Conservation (phyloP, 2,797 vertebrate species). For the Bucorvus abyssinicus region DNA sequence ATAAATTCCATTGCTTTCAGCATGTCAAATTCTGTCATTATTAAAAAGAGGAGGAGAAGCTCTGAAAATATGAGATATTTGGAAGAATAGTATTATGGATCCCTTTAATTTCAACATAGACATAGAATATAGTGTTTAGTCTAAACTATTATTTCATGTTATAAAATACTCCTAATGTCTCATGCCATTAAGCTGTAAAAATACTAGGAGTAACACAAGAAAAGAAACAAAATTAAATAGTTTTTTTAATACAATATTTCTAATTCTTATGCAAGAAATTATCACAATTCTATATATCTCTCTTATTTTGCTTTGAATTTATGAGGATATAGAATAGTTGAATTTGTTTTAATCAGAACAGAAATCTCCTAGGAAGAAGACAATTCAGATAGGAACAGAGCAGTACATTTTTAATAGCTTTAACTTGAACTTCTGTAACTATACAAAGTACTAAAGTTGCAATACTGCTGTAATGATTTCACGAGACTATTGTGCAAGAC, state of each 20-base stretch:
- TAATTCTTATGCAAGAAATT: background rate
- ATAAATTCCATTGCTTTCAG: background rate
- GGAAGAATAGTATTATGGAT: background rate
- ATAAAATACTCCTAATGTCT: background rate
- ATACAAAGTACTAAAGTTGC: background rate
- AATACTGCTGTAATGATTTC: background rate
- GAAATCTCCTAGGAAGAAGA: background rate
- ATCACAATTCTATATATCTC: background rate
- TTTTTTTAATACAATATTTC: background rate
- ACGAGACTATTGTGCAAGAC: background rate
- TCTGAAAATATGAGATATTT: background rate
- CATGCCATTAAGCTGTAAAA: background rate
- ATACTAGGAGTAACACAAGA: background rate
- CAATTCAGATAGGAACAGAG: background rate
- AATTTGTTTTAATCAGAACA: background rate
- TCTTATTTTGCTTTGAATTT: background rate
- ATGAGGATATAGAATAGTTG: background rate
- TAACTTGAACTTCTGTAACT: background rate
- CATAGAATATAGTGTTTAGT: background rate
- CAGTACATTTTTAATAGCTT: background rate
- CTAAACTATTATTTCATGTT: background rate
- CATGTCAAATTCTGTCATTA: background rate
- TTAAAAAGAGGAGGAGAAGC: background rate
- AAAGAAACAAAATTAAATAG: background rate
- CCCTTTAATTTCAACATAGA: background rate